phyloP scores from a whole-genome alignment of 2,113 vertebrate genomes.

The Phyllostomus discolor region DNA sequence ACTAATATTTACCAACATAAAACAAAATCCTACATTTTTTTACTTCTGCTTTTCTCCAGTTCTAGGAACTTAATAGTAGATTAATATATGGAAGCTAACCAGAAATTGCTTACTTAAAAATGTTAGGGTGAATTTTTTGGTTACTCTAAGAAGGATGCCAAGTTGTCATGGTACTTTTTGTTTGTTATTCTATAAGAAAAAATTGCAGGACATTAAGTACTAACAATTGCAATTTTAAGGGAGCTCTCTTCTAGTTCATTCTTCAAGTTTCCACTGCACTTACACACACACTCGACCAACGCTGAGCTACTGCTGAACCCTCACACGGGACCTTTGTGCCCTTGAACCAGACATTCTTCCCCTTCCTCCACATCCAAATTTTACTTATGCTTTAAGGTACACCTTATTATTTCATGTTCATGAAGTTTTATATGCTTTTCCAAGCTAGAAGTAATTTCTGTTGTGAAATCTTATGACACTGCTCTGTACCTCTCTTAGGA shows the following conservation, averaged over 20 bases:
- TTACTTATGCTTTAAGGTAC: not conserved
- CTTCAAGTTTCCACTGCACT: not conserved
- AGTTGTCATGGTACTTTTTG: not conserved
- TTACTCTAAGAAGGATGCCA: not conserved
- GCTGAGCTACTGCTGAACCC: not conserved
- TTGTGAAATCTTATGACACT: not conserved
- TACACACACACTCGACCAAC: accelerated
- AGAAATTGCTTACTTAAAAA: not conserved
- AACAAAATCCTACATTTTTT: not conserved
- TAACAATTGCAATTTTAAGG: not conserved
- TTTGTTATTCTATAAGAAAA: not conserved
- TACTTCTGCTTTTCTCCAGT: not conserved
- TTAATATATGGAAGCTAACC: not conserved
- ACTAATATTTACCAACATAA: not conserved
- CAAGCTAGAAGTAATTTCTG: constrained; percentile 7
- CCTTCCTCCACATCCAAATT: not conserved
- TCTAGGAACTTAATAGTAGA: not conserved
- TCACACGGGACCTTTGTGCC: too few species aligned
- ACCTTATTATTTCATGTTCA: not conserved
- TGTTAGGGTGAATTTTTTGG: not conserved
- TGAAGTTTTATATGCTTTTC: not conserved
- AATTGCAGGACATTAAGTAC: not conserved
- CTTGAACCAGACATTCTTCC: not conserved
- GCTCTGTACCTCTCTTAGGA: constrained; percentile 4
- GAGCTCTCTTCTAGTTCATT: not conserved